Percentiles rank a stretch among this genome's conserved stretches.
Evolutionary conservation across 2,113 vertebrate species (phyloP).

Genomic region (Calyptomena viridis): DNA sequence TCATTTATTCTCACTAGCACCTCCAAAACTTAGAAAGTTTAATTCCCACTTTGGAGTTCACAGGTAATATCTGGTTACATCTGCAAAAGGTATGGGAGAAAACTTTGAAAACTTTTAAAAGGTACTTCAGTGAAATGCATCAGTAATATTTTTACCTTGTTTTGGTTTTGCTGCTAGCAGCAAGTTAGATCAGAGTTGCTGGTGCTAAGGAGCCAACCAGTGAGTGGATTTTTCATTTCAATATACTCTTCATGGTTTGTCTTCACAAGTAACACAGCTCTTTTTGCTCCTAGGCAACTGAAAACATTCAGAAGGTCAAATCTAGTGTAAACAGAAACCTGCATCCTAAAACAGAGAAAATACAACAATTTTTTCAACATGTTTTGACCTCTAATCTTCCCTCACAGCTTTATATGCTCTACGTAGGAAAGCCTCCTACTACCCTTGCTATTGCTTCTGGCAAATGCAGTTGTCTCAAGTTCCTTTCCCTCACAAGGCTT

Average conservation of each 20-base stretch:
- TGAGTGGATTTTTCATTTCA: background rate
- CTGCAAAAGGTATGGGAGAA: background rate
- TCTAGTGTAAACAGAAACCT: slow-evolving; percentile 26
- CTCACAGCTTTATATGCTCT: background rate
- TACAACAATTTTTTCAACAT: slow-evolving; percentile 1
- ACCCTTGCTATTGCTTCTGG: background rate
- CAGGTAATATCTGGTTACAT: background rate
- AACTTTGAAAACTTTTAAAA: background rate
- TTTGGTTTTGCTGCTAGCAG: background rate
- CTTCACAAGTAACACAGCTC: background rate
- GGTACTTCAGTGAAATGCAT: accelerated
- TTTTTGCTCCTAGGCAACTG: slow-evolving; percentile 39
- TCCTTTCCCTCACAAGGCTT: background rate
- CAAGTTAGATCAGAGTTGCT: background rate
- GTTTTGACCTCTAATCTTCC: slow-evolving; percentile 39
- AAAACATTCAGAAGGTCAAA: slow-evolving; percentile 62
- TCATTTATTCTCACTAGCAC: background rate
- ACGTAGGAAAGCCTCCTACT: background rate
- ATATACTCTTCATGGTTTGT: slow-evolving; percentile 32
- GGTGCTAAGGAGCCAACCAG: background rate
- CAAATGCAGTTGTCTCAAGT: slow-evolving; percentile 3
- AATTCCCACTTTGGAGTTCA: background rate
- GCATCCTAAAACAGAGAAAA: slow-evolving; percentile 32
- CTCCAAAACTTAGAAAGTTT: background rate
- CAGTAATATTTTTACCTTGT: background rate